These are phyloP conservation scores for Hoplostethus atlanticus DNA, from an alignment of 2,797 vertebrate genomes.

Conservation along the genomic window DNA sequence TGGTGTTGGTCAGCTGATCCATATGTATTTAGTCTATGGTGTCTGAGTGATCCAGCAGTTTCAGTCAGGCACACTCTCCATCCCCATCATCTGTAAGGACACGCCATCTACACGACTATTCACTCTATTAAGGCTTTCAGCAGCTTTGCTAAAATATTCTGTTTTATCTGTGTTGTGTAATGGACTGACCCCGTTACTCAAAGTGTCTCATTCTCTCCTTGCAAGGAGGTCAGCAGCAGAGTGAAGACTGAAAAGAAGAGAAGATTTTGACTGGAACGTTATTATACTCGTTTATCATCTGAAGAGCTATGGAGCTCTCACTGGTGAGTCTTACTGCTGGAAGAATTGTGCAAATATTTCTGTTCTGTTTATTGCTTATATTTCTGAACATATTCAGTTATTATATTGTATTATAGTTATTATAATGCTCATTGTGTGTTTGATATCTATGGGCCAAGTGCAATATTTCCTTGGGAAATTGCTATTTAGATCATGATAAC, in stretches of 20 bases:
- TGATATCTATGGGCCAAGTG: no score
- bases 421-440: no score
- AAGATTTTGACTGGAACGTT: background rate
- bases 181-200: background rate
- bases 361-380: background rate
- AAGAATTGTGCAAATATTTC: background rate
- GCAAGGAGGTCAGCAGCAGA: background rate
- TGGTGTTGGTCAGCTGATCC: constrained; percentile 45
- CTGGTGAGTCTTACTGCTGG: constrained; percentile 70
- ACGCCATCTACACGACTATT: no score
- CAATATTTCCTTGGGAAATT: no score
- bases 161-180: background rate
- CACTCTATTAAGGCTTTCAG: background rate
- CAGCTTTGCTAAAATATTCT: background rate
- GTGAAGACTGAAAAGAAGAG: background rate
- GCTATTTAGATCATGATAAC: no score
- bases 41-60: background rate
- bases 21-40: background rate
- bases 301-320: constrained; percentile 77
- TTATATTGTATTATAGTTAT: no score
- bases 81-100: background rate
- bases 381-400: no score
- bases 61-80: constrained; percentile 15
- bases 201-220: background rate
- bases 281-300: background rate